phyloP scores from a whole-genome alignment of 1,140 invertebrate species.

The Rhynchophorus ferrugineus region DNA sequence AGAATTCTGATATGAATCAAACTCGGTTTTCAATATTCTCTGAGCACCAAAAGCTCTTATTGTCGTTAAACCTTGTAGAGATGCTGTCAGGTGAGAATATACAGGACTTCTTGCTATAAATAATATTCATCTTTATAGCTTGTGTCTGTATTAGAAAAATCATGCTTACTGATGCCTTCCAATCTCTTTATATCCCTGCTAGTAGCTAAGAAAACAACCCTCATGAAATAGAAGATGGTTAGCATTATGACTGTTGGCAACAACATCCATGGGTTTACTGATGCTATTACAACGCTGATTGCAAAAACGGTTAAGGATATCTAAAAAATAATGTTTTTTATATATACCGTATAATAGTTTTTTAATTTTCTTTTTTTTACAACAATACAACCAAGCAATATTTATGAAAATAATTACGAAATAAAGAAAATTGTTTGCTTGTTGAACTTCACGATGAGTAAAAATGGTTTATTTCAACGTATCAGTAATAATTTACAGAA shows the following conservation, averaged over 20 bases:
- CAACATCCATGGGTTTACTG: constrained; percentile 67
- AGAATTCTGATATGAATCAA: constrained; percentile 51
- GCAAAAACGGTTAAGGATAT: constrained; percentile 22
- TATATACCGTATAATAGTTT: too few species aligned
- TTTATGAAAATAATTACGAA: too few species aligned
- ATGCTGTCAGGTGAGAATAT: constrained; percentile 73
- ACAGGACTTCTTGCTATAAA: constrained; percentile 67
- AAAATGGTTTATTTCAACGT: too few species aligned
- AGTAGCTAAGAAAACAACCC: constrained; percentile 68
- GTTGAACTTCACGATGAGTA: too few species aligned
- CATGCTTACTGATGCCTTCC: constrained; percentile 68
- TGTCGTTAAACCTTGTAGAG: constrained; percentile 70
- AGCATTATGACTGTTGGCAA: constrained; percentile 60
- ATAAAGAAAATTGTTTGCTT: too few species aligned
- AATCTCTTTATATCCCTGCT: constrained; percentile 76
- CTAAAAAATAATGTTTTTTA: constrained; percentile 9
- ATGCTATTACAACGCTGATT: constrained; percentile 18
- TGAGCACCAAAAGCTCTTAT: constrained; percentile 68
- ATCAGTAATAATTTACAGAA: too few species aligned
- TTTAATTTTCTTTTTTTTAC: background rate
- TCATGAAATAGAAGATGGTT: constrained; percentile 53
- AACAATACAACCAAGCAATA: too few species aligned
- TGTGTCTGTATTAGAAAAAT: background rate
- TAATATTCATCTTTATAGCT: background rate
- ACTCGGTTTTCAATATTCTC: constrained; percentile 60